Evolutionary conservation across 2,113 vertebrate species (phyloP), one percentile per base, ranked within the genome.

Genomic region (Chlamydotis undulata): DNA sequence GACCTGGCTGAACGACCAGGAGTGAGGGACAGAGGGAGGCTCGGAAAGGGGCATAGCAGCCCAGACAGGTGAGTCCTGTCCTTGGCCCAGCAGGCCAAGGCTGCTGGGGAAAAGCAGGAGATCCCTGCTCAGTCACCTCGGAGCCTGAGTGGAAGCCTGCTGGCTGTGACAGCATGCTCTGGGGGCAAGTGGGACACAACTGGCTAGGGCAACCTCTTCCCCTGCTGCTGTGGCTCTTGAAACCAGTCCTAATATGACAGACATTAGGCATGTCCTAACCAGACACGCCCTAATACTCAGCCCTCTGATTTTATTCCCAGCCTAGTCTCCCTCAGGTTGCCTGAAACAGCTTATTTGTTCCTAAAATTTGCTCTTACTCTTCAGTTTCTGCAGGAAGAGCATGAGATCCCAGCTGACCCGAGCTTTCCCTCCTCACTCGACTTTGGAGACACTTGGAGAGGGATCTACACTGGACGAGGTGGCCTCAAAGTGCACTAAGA

Each of bases 131-230:
- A 33, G 52, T 33, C 59, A 67, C 41, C 53, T 73, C 0, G 0
- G 59, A 17, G 14, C 5, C 7, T 61, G 63, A 11, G 5, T 64
- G 63, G 61, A 56, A 55, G 8, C 8, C 10, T 15, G 9, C 10
- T 1, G 5, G 15, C 70, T 16, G 45, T 24, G 35, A 7, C 15
- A 77, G 53, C 6, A 8, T 0, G 1, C 8, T 78, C 33, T 28
- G 75, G 41, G 24, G 28, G 12, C 19, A 61, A 10, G 50, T 7
- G 23, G 57, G 45, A 23, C 31, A 15, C 52, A 49, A 43, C 28
- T 68, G 59, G 12, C 22, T n/a, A 12, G 19, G 63, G 67, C 41
- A 55, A n/a, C 19, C 61, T 60, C 25, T 53, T 61, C 33, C 8
- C 7, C 39, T 75, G 31, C 8, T 63, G 16, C 50, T 67, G 41